phyloP scores from a whole-genome alignment of 2,113 vertebrate genomes.

The Oryzias curvinotus region DNA sequence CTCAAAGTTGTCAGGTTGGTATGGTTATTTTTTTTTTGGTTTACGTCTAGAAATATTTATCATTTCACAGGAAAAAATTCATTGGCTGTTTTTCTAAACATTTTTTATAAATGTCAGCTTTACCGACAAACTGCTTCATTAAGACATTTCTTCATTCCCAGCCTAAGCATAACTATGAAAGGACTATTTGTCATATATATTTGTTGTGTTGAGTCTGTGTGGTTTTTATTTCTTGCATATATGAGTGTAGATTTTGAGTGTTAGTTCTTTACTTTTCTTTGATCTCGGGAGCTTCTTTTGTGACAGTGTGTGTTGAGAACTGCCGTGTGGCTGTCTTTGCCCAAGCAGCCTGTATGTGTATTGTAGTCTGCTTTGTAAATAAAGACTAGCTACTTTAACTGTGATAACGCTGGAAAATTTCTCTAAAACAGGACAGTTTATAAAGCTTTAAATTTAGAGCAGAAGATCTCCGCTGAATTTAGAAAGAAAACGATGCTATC shows the following conservation, averaged over 20 bases:
- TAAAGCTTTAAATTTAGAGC: not conserved
- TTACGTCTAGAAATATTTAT: slow-evolving; percentile 10
- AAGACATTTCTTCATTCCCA: slow-evolving; percentile 10
- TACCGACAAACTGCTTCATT: slow-evolving; percentile 15
- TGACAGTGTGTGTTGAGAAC: slow-evolving; percentile 59
- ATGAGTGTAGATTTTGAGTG: slow-evolving; percentile 52
- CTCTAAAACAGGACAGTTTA: not conserved
- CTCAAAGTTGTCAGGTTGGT: slow-evolving; percentile 29
- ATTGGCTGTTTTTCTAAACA: slow-evolving; percentile 2
- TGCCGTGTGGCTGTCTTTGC: slow-evolving; percentile 37
- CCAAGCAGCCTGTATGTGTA: slow-evolving; percentile 58
- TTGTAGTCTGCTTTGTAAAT: slow-evolving; percentile 69
- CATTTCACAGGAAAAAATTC: slow-evolving; percentile 13
- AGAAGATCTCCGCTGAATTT: not conserved
- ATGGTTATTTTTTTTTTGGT: slow-evolving; percentile 43
- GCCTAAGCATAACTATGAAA: slow-evolving; percentile 12
- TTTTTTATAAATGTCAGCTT: slow-evolving; percentile 23
- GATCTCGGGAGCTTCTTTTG: slow-evolving; percentile 69
- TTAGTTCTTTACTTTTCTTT: slow-evolving; percentile 53
- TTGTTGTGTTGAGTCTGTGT: slow-evolving; percentile 48
- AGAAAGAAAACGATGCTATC: no score
- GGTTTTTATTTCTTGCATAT: slow-evolving; percentile 39
- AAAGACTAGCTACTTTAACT: slow-evolving; percentile 63
- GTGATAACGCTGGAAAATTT: not conserved
- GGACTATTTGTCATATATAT: slow-evolving; percentile 27